Evolutionary conservation across 2,113 vertebrate genomes (phyloP), one percentile per base, ranked within the genome.

Genomic region (Calonectris borealis): DNA sequence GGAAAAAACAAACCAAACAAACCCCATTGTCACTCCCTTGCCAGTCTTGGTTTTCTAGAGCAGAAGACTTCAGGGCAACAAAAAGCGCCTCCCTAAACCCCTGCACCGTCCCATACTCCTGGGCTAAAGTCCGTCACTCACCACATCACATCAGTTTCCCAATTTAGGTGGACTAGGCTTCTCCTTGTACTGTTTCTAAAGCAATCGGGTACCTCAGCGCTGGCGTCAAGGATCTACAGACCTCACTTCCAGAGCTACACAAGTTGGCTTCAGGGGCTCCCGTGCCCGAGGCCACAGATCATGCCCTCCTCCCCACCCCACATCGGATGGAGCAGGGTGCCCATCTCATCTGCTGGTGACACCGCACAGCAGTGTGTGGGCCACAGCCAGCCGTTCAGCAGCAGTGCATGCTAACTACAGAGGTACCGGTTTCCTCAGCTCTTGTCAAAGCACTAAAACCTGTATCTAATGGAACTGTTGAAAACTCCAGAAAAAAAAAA

Each of bases 271-370:
- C 11, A 17, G 10, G 3, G 6, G 38, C 5, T 25, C 22, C 2
- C 2, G 2, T 0, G 0, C n/a, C 32, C 27, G 21, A 18, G 8
- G 10, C 3, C 13, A 11, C 22, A 42, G 9, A 31, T 14, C 3
- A 12, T 16, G 7, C 8, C 8, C n/a, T 6, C 10, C 42, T 13
- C 12, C 17, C 25, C 19, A 7, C 31, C 55, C 31, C 16, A 7
- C 9, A 15, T 3, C 18, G 36, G 8, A 6, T 27, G 24, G 10
- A 22, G 5, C 11, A 44, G 26, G 16, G 14, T 24, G 48, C 42
- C 16, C 3, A 5, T 1, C 4, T 25, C 58, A 21, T 36, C 12
- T 26, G 34, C 11, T 40, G 2, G 7, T 7, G 17, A 72, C 48
- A 14, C 1, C 1, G 13, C 65, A 21, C 27, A 46, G 42, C 2